Base-by-base conservation (phyloP, 2,797 vertebrate species). In the Sebastes wilsoni region DNA sequence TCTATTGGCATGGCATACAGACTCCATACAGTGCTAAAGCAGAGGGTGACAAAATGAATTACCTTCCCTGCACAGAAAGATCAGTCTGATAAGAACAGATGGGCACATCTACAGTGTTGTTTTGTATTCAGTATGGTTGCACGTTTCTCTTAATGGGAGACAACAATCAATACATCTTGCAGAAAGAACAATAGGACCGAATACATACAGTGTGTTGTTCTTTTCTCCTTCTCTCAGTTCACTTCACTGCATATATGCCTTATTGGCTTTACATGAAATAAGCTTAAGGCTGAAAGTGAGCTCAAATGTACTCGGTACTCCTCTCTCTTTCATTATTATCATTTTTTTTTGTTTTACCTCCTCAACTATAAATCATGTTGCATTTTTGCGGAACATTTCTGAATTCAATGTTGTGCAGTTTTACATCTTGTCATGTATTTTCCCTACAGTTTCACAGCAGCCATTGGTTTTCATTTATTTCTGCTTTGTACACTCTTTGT, bases 61-160 rank as follows among this genome's bases (percentile, higher is more conserved):
- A 62, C 28, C 32, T 30, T 88, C 16, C 58, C 23, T 49, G 25
- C 27, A 20, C 42, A 82, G 64, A 80, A 70, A 82, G 28, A 78
- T 22, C 30, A 49, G 64, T 59, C 72, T 72, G 69, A 76, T 76
- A 55, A 79, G 64, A 88, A 67, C 80, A 83, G 75, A 83, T 80
- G 59, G 71, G 74, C 14, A 68, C 60, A 77, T 77, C 42, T 54
- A 36, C 74, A 49, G 60, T 66, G 69, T 60, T 83, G 56, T 65
- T 82, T 66, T 80, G 56, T 79, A 28, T 85, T 71, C 38, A 65
- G 14, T 58, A 13, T 11, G 27, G 54, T 65, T 74, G 56, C 56
- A 32, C 11, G 8, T 56, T 79, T 67, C 16, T 9, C 18, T 46
- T 59, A 82, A 74, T 67, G 46, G 62, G 52, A 65, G 30, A 59